Evolutionary conservation across 2,113 vertebrate species (phyloP), one percentile per base, ranked within the genome.

Genomic region (Elachura formosa): DNA sequence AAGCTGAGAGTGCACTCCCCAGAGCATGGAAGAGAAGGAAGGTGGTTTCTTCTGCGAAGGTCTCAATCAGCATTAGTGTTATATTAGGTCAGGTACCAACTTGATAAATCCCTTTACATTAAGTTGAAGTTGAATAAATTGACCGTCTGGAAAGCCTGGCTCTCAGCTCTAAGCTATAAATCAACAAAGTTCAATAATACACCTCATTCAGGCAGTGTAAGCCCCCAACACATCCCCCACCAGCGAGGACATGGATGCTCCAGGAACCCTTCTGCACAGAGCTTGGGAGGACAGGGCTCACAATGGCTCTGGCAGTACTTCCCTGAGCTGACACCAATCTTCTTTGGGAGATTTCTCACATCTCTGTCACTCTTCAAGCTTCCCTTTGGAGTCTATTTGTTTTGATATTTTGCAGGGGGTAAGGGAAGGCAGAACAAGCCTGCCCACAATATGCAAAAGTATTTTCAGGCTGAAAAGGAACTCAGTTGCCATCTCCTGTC

Each of bases 221-320:
- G 4, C 18, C 28, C 43, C 11, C 38, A 74, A 16, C 11, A 54
- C 26, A 41, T 31, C 31, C 19, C 38, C 20, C 61, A 56, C 5
- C 38, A 33, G 14, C 5, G n/a, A 33, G 64, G 23, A 59, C 24
- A 19, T 1, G 1, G 14, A 6, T 20, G 26, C 22, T 55, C n/a
- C 34, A 38, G 34, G 34, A 45, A 19, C 33, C 11, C 0, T 0
- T 38, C 77, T 72, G 45, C 66, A 14, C 0, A 2, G 74, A 82
- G 25, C 20, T 6, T 6, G 22, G 25, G 28, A 84, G 28, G 18
- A 89, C 13, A 64, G 41, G 28, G 17, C 16, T 87, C 33, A 33
- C 3, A 2, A 9, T 23, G 48, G 12, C 41, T 33, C 49, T 54
- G n/a, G 41, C 3, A 12, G 34, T 5, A 8, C 36, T 43, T 25